A percentile compares a stretch with the other conserved stretches of the same genome.
Conservation (phyloP, 2,113 vertebrate species). For the human region DNA sequence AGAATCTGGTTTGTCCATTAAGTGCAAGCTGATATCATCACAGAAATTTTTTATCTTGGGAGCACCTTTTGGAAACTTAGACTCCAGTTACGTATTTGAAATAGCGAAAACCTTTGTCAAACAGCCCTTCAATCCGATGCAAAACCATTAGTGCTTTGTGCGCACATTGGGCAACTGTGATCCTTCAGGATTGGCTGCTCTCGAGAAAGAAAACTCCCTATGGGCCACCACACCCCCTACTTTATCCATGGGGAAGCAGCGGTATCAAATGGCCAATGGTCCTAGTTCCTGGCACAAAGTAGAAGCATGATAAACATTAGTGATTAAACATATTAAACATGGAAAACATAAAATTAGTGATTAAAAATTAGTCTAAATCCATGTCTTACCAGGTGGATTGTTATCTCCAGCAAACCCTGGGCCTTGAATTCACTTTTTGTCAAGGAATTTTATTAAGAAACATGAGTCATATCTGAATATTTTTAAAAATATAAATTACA, state of each 20-base stretch:
- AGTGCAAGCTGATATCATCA: neutral
- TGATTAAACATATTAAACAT: neutral
- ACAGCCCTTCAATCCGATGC: neutral
- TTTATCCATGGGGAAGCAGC: neutral
- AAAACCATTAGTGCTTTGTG: neutral
- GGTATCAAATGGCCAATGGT: neutral
- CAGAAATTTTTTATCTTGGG: neutral
- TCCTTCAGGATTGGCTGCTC: neutral
- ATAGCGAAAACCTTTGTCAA: neutral
- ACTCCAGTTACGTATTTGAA: neutral
- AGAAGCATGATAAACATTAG: neutral
- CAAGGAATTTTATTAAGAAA: neutral
- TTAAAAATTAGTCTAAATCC: neutral
- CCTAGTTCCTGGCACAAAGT: neutral
- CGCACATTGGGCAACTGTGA: too few relatives aligned
- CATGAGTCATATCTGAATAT: neutral
- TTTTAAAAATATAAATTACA: neutral
- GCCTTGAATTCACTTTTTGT: neutral
- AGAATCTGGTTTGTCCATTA: neutral
- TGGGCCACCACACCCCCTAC: neutral
- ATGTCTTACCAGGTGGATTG: neutral
- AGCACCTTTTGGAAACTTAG: neutral
- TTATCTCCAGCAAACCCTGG: neutral
- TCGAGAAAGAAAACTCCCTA: neutral
- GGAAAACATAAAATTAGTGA: neutral